These are phyloP conservation scores for Rhyacichthys aspro DNA, from an alignment of 2,797 vertebrate genomes.

Conservation along the genomic window DNA sequence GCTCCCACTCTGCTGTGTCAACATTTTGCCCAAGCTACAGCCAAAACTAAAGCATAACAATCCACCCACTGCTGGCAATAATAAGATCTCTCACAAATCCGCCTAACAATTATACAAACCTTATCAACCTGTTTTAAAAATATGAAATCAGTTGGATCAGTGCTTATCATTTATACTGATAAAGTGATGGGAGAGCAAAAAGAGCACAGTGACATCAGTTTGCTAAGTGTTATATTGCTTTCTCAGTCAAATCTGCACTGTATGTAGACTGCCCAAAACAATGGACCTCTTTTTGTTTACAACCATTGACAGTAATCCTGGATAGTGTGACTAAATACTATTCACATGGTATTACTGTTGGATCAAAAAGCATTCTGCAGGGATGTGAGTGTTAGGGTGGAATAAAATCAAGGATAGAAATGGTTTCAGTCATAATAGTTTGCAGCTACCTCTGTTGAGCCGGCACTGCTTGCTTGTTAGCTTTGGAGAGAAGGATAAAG, in stretches of 20 bases:
- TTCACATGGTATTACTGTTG: too few relatives aligned
- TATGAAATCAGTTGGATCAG: slow-evolving; percentile 24
- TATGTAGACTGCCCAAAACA: slow-evolving; percentile 38
- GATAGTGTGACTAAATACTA: too few relatives aligned
- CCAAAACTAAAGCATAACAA: slow-evolving; percentile 40
- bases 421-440: slow-evolving; percentile 29
- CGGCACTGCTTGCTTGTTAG: slow-evolving; percentile 33
- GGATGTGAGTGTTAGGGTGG: too few relatives aligned
- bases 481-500: slow-evolving; percentile 52
- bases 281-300: too few relatives aligned
- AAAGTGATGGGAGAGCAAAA: slow-evolving; percentile 4
- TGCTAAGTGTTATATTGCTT: slow-evolving; percentile 2
- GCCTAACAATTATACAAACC: slow-evolving; percentile 13
- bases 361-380: too few relatives aligned
- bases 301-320: too few relatives aligned
- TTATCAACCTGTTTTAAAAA: slow-evolving; percentile 24
- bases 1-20: slow-evolving; percentile 54
- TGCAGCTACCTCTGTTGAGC: slow-evolving; percentile 25
- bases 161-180: slow-evolving; percentile 14
- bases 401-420: slow-evolving; percentile 8
- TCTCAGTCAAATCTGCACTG: slow-evolving; percentile 30
- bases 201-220: slow-evolving; percentile 29
- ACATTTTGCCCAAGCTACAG: slow-evolving; percentile 15
- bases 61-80: slow-evolving; percentile 22
- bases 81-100: slow-evolving; percentile 13